These are phyloP conservation scores for Umimayanthus kanabou DNA, from an alignment of 92 coral and sea anemone genomes.

Conservation along the genomic window DNA sequence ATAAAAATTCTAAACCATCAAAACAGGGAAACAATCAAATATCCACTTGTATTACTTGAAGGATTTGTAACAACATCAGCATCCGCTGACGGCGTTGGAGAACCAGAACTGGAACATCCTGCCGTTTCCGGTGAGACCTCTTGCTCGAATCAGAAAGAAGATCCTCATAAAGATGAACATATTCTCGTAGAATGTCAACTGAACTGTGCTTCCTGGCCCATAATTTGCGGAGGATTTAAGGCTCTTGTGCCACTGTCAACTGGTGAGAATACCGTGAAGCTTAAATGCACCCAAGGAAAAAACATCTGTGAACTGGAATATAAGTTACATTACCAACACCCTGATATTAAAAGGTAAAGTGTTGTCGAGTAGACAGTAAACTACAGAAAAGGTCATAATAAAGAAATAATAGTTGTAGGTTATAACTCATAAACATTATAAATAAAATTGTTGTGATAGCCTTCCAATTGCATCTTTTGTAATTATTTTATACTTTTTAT, in stretches of 20 bases:
- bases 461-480: no score
- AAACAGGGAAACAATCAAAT: conserved; percentile 66
- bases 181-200: conserved; percentile 53
- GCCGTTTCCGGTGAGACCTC: background rate
- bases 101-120: background rate
- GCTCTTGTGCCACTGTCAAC: conserved; percentile 61
- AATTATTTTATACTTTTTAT: no score
- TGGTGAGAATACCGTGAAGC: conserved; percentile 69
- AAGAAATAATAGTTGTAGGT: background rate
- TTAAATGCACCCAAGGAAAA: conserved; percentile 44
- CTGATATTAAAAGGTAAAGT: conserved; percentile 61
- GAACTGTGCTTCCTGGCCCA: conserved; percentile 72
- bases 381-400: no score
- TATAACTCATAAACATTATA: no score
- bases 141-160: background rate
- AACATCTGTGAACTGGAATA: conserved; percentile 38
- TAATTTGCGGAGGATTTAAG: conserved; percentile 75
- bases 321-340: conserved; percentile 51
- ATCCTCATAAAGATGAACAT: conserved; percentile 4
- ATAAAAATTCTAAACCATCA: conserved; percentile 55
- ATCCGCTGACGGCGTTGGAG: background rate
- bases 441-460: no score
- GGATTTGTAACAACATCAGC: conserved; percentile 42
- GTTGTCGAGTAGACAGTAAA: background rate
- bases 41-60: conserved; percentile 80